phyloP scores from a whole-genome alignment of 2,888 invertebrate genomes.

The Epinotia brunnichana region DNA sequence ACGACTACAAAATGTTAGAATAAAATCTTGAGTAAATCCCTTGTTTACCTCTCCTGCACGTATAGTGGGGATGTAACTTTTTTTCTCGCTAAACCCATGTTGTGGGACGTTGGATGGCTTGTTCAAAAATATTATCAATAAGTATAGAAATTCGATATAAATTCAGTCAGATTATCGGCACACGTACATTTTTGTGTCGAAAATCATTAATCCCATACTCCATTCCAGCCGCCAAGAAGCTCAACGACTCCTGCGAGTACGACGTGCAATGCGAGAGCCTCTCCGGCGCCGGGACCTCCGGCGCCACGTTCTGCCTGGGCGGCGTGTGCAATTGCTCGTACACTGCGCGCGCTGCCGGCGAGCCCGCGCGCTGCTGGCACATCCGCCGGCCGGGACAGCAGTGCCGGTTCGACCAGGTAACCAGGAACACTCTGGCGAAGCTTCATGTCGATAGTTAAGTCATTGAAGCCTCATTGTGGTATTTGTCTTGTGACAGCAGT shows the following conservation, averaged over 20 bases:
- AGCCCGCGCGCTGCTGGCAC: constrained; percentile 69
- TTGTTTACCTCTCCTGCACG: too few relatives aligned
- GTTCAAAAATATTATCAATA: too few relatives aligned
- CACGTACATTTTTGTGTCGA: too few relatives aligned
- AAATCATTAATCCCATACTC: too few relatives aligned
- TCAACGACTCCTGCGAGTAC: constrained; percentile 72
- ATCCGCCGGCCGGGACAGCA: constrained; percentile 71
- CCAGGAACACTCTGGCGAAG: background rate
- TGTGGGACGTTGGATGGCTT: too few relatives aligned
- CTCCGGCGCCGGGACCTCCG: constrained; percentile 57
- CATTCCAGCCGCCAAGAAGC: constrained; percentile 67
- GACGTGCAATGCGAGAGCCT: constrained; percentile 76
- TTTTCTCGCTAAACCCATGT: too few relatives aligned
- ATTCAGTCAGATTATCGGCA: too few relatives aligned
- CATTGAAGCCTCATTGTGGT: background rate
- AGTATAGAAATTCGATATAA: too few relatives aligned
- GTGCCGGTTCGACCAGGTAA: constrained; percentile 72
- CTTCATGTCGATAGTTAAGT: background rate
- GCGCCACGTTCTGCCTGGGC: constrained; percentile 71
- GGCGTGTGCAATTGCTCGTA: constrained; percentile 71
- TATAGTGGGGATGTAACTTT: too few relatives aligned
- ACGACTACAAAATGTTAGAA: too few relatives aligned
- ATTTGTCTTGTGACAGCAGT: too few relatives aligned
- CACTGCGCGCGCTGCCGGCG: constrained; percentile 66
- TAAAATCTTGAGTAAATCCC: too few relatives aligned